phyloP scores from a whole-genome alignment of 2,797 vertebrate species.

The Platalea minor region DNA sequence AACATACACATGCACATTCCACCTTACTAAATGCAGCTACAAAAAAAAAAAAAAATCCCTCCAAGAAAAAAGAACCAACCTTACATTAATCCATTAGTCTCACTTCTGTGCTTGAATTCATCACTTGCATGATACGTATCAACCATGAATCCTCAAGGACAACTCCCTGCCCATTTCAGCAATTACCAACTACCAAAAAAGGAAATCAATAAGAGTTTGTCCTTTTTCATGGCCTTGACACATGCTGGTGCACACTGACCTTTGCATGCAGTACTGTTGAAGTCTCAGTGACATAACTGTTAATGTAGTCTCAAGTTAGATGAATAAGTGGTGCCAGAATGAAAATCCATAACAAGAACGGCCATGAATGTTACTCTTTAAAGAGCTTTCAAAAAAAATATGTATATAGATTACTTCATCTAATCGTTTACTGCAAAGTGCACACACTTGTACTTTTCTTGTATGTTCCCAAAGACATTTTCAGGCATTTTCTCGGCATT shows the following conservation, averaged over 20 bases:
- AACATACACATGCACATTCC: background rate
- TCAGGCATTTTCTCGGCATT: conserved; percentile 3
- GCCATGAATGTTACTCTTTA: background rate
- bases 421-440: background rate
- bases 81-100: background rate
- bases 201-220: background rate
- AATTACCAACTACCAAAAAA: background rate
- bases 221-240: background rate
- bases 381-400: background rate
- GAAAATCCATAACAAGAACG: background rate
- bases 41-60: background rate
- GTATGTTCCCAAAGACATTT: background rate
- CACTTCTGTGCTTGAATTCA: background rate
- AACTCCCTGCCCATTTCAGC: background rate
- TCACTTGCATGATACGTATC: background rate
- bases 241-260: background rate
- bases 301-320: background rate
- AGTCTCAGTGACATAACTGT: background rate
- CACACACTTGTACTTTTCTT: conserved; percentile 16
- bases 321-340: background rate
- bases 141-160: background rate
- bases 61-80: background rate
- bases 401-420: conserved; percentile 27
- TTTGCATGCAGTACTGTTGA: background rate
- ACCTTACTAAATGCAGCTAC: background rate